These are phyloP conservation scores for Lepidurus apus DNA, from an alignment of 1,140 invertebrate genomes.

Conservation along the genomic window DNA sequence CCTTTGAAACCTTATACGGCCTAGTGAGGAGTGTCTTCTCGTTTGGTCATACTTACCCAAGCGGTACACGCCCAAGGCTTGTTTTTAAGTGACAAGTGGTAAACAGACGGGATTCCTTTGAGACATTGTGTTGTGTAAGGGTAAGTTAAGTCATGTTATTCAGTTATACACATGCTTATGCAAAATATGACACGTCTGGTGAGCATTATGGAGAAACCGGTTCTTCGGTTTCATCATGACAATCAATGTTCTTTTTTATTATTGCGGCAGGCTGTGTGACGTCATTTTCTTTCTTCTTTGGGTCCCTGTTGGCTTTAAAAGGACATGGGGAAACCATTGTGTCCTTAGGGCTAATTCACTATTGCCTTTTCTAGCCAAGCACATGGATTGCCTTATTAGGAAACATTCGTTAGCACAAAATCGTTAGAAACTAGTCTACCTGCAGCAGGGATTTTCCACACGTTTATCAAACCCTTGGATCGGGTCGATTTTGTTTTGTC, in stretches of 20 bases:
- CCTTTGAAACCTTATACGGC: background rate
- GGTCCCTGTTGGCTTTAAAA: background rate
- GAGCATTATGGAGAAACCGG: background rate
- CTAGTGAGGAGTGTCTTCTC: background rate
- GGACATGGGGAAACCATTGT: background rate
- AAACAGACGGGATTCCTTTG: background rate
- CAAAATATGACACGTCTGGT: background rate
- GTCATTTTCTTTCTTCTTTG: background rate
- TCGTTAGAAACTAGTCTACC: too few species aligned
- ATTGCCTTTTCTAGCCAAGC: background rate
- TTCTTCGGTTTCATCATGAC: background rate
- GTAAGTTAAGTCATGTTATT: too few species aligned
- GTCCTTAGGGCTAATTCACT: background rate
- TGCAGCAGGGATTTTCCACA: too few species aligned
- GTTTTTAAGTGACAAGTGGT: background rate
- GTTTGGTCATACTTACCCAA: background rate
- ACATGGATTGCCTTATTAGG: background rate
- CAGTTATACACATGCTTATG: too few species aligned
- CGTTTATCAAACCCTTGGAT: too few species aligned
- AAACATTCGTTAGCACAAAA: background rate
- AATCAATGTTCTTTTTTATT: background rate
- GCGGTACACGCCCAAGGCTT: constrained; percentile 1
- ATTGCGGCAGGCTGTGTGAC: background rate
- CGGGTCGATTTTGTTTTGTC: too few species aligned
- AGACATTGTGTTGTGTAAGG: too few species aligned